These are phyloP conservation scores for Cariama cristata DNA, from an alignment of 2,113 vertebrate species.

Conservation along the genomic window DNA sequence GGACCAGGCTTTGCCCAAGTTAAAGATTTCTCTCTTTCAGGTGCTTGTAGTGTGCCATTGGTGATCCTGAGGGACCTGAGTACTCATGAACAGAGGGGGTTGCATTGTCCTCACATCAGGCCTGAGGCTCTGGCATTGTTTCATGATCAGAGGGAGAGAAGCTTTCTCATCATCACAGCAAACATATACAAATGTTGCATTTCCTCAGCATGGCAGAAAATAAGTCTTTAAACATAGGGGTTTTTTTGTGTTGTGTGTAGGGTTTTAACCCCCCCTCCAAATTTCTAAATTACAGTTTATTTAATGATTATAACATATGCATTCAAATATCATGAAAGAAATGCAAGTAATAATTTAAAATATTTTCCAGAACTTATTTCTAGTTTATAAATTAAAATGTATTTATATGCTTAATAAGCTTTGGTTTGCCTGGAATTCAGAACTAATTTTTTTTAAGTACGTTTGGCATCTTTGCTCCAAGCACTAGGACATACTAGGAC, in stretches of 20 bases:
- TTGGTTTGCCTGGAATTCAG: neutral
- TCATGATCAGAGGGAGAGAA: neutral
- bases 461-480: neutral
- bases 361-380: neutral
- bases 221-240: neutral
- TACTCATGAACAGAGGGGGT: neutral
- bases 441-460: neutral
- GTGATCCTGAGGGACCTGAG: neutral
- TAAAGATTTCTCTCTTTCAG: neutral
- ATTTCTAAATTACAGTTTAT: neutral
- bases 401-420: neutral
- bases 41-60: accelerated
- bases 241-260: neutral
- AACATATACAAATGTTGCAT: neutral
- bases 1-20: neutral
- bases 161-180: neutral
- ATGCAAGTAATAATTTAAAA: neutral
- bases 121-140: neutral
- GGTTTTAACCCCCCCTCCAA: neutral
- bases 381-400: neutral
- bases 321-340: neutral
- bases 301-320: neutral
- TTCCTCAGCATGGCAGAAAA: neutral
- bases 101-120: neutral
- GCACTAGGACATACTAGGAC: neutral